These are phyloP conservation scores for Lampropteryx suffumata DNA, from an alignment of 2,888 invertebrate species.

Conservation along the genomic window DNA sequence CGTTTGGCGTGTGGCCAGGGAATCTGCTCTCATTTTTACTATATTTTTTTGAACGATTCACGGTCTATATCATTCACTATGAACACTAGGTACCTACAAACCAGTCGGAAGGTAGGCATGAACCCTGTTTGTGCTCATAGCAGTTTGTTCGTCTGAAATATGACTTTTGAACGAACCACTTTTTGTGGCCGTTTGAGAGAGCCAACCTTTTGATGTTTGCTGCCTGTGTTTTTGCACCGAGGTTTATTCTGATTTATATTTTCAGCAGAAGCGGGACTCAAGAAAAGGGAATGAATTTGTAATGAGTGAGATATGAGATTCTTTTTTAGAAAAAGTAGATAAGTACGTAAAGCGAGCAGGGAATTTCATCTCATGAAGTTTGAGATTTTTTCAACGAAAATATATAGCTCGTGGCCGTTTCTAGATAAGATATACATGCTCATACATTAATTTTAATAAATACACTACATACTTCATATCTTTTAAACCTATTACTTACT, in stretches of 20 bases:
- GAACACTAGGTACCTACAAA: constrained; percentile 8
- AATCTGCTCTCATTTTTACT: constrained; percentile 47
- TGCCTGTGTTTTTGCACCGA: constrained; percentile 28
- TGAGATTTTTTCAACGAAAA: neutral
- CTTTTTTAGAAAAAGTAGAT: neutral
- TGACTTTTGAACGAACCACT: constrained; percentile 40
- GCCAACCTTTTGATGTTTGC: constrained; percentile 39
- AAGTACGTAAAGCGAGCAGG: neutral
- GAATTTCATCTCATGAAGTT: neutral
- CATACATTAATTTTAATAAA: no score
- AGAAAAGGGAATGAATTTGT: constrained; percentile 10
- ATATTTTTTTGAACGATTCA: constrained; percentile 49
- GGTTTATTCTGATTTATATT: constrained; percentile 17
- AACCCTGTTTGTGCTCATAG: constrained; percentile 29
- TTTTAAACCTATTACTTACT: no score
- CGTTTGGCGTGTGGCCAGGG: constrained; percentile 50
- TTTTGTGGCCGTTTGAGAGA: constrained; percentile 38
- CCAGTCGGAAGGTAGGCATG: constrained; percentile 1
- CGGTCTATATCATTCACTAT: constrained; percentile 35
- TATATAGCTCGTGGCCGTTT: neutral
- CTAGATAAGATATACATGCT: no score
- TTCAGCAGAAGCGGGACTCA: neutral
- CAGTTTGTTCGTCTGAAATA: constrained; percentile 42
- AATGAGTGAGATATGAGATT: constrained; percentile 5
- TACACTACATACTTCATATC: no score